A percentile compares a stretch with the other conserved stretches of the same genome.
Evolutionary conservation across 2,888 invertebrate species (phyloP).

Genomic region (Drosophila crucigera): DNA sequence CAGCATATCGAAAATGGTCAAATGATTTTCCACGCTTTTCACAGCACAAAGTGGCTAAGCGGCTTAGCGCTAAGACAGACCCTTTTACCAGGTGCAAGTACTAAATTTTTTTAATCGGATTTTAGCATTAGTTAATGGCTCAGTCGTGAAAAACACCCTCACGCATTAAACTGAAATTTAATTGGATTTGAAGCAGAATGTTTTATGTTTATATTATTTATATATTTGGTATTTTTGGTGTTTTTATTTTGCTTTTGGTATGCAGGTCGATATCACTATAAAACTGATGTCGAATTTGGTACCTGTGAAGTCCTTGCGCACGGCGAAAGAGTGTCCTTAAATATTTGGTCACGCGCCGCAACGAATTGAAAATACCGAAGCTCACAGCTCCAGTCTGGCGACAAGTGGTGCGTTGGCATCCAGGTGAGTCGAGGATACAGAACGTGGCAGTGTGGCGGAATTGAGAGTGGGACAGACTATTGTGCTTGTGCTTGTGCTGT

Average conservation of each 20-base stretch:
- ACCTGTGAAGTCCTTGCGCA: conserved; percentile 32
- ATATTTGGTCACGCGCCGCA: conserved; percentile 76
- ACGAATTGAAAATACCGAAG: conserved; percentile 51
- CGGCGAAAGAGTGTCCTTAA: conserved; percentile 66
- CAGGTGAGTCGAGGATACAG: conserved; percentile 34
- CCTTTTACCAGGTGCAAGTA: conserved; percentile 68
- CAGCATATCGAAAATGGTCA: conserved; percentile 21
- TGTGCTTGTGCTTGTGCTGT: conserved; percentile 25
- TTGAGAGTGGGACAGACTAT: background rate
- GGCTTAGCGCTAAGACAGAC: conserved; percentile 46
- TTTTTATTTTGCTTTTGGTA: conserved; percentile 20
- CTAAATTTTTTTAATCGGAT: conserved; percentile 75
- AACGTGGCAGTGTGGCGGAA: background rate
- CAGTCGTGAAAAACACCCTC: conserved; percentile 29
- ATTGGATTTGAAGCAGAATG: conserved; percentile 61
- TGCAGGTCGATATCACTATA: conserved; percentile 63
- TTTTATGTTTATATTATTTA: background rate
- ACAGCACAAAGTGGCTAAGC: conserved; percentile 32
- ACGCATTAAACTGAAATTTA: conserved; percentile 56
- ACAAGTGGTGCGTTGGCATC: conserved; percentile 44
- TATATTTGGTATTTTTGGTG: background rate
- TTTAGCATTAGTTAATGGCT: conserved; percentile 77
- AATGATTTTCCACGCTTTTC: conserved; percentile 24
- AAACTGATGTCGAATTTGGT: conserved; percentile 46
- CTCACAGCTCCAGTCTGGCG: conserved; percentile 11